phyloP scores from a whole-genome alignment of 2,888 invertebrate species.

The Idaea biselata region DNA sequence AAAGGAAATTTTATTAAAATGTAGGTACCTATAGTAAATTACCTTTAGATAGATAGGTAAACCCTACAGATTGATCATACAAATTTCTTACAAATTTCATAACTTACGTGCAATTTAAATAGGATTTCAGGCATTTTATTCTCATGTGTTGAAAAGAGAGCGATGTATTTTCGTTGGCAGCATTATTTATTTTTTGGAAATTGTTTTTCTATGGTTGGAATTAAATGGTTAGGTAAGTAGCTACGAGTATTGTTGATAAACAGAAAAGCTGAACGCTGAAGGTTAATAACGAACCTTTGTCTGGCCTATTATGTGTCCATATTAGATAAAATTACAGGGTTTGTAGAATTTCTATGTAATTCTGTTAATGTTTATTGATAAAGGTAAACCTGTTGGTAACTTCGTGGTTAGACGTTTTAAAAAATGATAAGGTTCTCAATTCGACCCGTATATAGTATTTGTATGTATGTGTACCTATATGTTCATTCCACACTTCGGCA shows the following conservation, averaged over 20 bases:
- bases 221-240: not conserved
- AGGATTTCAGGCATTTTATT: not conserved
- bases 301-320: not conserved
- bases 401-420: too few species aligned
- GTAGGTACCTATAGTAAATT: too few species aligned
- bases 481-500: too few species aligned
- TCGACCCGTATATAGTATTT: too few species aligned
- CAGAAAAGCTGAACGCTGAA: not conserved
- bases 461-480: too few species aligned
- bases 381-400: too few species aligned
- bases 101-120: not conserved
- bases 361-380: too few species aligned
- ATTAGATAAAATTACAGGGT: not conserved
- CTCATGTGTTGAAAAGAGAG: not conserved
- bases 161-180: not conserved
- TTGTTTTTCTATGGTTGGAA: not conserved
- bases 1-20: constrained; percentile 15
- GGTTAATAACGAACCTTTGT: not conserved
- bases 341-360: not conserved
- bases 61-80: not conserved
- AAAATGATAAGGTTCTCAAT: too few species aligned
- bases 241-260: not conserved
- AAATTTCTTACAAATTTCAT: not conserved
- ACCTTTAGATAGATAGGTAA: not conserved
- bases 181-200: not conserved